Evolutionary conservation across 92 coral and sea anemone genomes (phyloP).

Genomic region (Palythoa grandiflora): DNA sequence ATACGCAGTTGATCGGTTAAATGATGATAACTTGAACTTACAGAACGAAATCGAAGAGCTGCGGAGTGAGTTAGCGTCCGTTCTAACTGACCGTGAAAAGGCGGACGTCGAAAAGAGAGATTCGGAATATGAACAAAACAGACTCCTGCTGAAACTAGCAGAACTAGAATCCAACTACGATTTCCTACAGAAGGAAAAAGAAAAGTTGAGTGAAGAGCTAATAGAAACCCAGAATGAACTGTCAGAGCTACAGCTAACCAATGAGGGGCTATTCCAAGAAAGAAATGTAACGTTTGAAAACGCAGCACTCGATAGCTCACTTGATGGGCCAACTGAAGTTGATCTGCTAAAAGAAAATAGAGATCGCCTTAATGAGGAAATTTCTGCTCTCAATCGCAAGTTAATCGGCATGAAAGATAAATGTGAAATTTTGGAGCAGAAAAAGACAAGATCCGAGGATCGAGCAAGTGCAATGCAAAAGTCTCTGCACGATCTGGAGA

Average conservation of each 20-base stretch:
- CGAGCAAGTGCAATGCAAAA: constrained; percentile 70
- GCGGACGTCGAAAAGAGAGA: constrained; percentile 76
- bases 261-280: constrained; percentile 62
- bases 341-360: constrained; percentile 86
- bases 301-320: constrained; percentile 61
- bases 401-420: constrained; percentile 74
- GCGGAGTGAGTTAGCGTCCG: constrained; percentile 74
- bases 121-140: constrained; percentile 74
- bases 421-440: constrained; percentile 78
- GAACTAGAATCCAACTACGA: constrained; percentile 81
- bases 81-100: constrained; percentile 77
- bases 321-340: constrained; percentile 60
- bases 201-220: constrained; percentile 79
- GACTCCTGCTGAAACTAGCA: constrained; percentile 71
- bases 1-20: constrained; percentile 79
- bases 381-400: constrained; percentile 78
- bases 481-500: constrained; percentile 71
- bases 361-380: constrained; percentile 84
- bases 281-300: constrained; percentile 64
- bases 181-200: constrained; percentile 87
- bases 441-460: constrained; percentile 72
- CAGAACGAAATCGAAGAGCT: constrained; percentile 73
- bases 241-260: constrained; percentile 69
- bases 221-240: constrained; percentile 77
- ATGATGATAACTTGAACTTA: constrained; percentile 74